These are phyloP conservation scores for Geodia barretti DNA, from an alignment of 37 sponge, comb jelly and placozoan genomes.

Conservation along the genomic window DNA sequence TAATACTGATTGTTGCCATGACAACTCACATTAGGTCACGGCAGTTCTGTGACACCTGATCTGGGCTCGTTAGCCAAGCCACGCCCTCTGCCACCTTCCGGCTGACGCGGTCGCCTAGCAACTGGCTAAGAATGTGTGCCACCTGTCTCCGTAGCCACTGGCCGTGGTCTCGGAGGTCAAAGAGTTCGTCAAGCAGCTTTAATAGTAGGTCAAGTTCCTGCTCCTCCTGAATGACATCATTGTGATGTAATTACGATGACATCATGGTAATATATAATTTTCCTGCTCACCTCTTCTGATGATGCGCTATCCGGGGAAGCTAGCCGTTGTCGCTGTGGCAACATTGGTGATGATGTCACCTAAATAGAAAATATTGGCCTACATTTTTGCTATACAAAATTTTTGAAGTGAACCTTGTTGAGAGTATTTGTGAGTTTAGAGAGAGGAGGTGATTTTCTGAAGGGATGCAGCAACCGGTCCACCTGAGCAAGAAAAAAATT, in stretches of 20 bases:
- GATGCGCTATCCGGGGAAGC: too few relatives aligned
- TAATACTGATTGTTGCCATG: too few relatives aligned
- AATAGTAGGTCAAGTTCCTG: constrained; percentile 42
- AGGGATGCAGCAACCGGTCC: too few relatives aligned
- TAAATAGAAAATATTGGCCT: too few relatives aligned
- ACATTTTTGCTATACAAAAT: too few relatives aligned
- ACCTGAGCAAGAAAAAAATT: too few relatives aligned
- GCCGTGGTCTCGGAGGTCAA: constrained; percentile 49
- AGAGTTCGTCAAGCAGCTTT: constrained; percentile 63
- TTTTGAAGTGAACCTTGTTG: too few relatives aligned
- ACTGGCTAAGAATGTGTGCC: constrained; percentile 46
- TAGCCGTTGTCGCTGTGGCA: background rate
- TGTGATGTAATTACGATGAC: background rate
- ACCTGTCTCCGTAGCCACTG: constrained; percentile 70
- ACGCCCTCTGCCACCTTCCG: constrained; percentile 46
- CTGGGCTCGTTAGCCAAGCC: constrained; percentile 49
- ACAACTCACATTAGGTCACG: constrained; percentile 24
- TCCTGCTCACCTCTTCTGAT: background rate
- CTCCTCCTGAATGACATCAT: background rate
- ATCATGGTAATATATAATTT: background rate
- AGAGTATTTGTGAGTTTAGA: too few relatives aligned
- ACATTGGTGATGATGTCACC: background rate
- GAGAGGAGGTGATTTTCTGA: too few relatives aligned
- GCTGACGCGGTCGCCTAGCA: constrained; percentile 55
- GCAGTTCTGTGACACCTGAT: constrained; percentile 53